phyloP scores from a whole-genome alignment of 2,113 vertebrate species.

The Macaca fascicularis region T2T-MFA8v1.1 NC_088395.1:10733001-10733500 shows the following conservation, averaged over 20 bases:
- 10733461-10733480: neutral
- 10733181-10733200: neutral
- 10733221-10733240: neutral
- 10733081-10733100: neutral
- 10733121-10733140: constrained; percentile 36
- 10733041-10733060: constrained; percentile 8
- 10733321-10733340: neutral
- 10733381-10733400: constrained; percentile 5
- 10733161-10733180: neutral
- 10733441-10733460: neutral
- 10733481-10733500: neutral
- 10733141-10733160: neutral
- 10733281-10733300: neutral
- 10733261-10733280: neutral
- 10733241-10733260: neutral
- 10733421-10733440: neutral
- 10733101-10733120: neutral
- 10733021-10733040: constrained; percentile 2
- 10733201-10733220: constrained; percentile 14
- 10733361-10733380: neutral
- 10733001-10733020: constrained; percentile 22
- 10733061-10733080: neutral
- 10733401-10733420: neutral
- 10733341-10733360: neutral
- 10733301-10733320: neutral